Conservation (phyloP, 2,888 invertebrate genomes). For the Cosmorhoe ocellata region DNA sequence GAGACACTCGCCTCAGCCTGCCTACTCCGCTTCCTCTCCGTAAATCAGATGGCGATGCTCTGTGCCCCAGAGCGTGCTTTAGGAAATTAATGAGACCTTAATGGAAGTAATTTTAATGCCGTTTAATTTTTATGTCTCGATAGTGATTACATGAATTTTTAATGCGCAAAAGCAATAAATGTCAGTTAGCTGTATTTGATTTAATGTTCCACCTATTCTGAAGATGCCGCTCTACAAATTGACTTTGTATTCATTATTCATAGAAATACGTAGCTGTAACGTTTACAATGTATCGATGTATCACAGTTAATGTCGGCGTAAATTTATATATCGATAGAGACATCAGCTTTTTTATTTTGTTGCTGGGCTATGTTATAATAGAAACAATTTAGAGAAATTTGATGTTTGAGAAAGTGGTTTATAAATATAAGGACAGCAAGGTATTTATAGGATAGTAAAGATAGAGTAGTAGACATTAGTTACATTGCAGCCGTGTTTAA, state of each 20-base stretch:
- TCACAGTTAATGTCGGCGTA: constrained; percentile 48
- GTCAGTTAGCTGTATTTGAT: constrained; percentile 59
- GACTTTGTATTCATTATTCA: constrained; percentile 56
- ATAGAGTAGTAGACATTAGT: constrained; percentile 50
- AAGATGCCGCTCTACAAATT: constrained; percentile 60
- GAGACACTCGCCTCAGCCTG: constrained; percentile 42
- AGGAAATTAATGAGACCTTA: constrained; percentile 76
- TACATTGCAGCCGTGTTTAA: constrained; percentile 51
- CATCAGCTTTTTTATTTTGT: constrained; percentile 35
- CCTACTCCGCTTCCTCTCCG: constrained; percentile 44
- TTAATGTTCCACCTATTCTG: constrained; percentile 56
- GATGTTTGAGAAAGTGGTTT: constrained; percentile 14
- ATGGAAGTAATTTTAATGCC: constrained; percentile 71
- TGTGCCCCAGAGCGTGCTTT: constrained; percentile 71
- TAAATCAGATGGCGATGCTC: constrained; percentile 68
- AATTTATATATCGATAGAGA: constrained; percentile 46
- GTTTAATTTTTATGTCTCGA: constrained; percentile 65
- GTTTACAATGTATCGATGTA: constrained; percentile 50
- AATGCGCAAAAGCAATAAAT: constrained; percentile 71
- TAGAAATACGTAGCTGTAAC: constrained; percentile 39
- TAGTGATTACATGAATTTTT: constrained; percentile 70
- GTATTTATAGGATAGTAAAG: constrained; percentile 28
- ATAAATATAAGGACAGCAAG: constrained; percentile 16
- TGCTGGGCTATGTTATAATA: constrained; percentile 26
- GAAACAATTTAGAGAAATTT: constrained; percentile 14